phyloP scores from a whole-genome alignment of 1,140 invertebrate genomes.

The Ooceraea biroi region DNA sequence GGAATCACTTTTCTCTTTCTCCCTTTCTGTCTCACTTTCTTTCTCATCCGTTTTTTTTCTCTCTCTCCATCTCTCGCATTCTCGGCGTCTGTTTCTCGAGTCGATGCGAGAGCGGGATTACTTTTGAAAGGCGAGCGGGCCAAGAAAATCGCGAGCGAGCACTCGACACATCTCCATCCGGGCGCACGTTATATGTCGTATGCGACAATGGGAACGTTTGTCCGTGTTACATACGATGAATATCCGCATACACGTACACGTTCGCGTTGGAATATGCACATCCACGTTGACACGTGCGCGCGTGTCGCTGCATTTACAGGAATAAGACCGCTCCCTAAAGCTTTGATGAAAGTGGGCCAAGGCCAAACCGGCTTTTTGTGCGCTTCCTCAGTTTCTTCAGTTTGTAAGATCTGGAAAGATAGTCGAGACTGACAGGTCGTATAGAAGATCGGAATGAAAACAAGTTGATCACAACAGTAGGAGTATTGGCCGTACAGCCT shows the following conservation, averaged over 20 bases:
- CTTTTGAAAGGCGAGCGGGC: constrained; percentile 62
- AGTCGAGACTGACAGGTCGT: too few species aligned
- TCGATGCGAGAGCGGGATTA: constrained; percentile 59
- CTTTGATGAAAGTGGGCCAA: constrained; percentile 71
- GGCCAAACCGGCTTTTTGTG: constrained; percentile 67
- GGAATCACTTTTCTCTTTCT: constrained; percentile 16
- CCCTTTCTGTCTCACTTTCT: not conserved
- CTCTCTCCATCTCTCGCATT: not conserved
- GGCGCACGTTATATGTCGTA: constrained; percentile 18
- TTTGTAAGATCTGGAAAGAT: too few species aligned
- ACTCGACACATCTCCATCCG: constrained; percentile 25
- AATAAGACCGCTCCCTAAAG: constrained; percentile 70
- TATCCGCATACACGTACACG: constrained; percentile 3
- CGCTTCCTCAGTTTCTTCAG: constrained; percentile 63
- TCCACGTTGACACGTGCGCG: constrained; percentile 16
- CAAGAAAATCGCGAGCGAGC: constrained; percentile 51
- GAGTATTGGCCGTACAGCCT: too few species aligned
- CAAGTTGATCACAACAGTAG: too few species aligned
- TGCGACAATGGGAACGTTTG: constrained; percentile 46
- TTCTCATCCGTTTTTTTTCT: not conserved
- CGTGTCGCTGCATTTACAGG: constrained; percentile 66
- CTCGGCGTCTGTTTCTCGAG: constrained; percentile 35
- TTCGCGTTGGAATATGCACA: not conserved
- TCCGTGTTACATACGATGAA: not conserved
- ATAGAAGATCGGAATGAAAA: too few species aligned